Evolutionary conservation across 2,888 invertebrate genomes (phyloP).

Genomic region (Agrypnus murinus): DNA sequence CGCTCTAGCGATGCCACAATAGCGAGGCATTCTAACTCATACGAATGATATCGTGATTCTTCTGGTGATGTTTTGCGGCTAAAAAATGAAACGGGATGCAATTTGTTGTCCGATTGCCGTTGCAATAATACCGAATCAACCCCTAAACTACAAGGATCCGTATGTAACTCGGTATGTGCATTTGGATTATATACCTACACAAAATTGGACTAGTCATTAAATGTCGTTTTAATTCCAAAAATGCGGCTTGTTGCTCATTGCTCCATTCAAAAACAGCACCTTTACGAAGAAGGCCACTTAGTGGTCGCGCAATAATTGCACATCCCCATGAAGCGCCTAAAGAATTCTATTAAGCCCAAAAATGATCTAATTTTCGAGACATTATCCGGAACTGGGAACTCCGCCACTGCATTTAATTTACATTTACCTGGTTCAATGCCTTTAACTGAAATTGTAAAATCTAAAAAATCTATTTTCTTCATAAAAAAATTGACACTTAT

Average conservation of each 20-base stretch:
- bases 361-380: too few relatives aligned
- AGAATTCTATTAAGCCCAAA: conserved; percentile 49
- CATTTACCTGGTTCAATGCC: conserved; percentile 47
- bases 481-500: conserved; percentile 59
- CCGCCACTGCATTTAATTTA: too few relatives aligned
- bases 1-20: conserved; percentile 58
- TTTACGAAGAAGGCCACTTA: conserved; percentile 56
- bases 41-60: too few relatives aligned
- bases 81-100: conserved; percentile 53
- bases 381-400: too few relatives aligned
- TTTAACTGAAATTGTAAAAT: too few relatives aligned
- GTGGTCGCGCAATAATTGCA: conserved; percentile 55
- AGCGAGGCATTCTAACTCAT: too few relatives aligned
- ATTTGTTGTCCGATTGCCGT: conserved; percentile 16
- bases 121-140: conserved; percentile 60
- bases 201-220: conserved; percentile 49
- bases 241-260: conserved; percentile 35
- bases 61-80: too few relatives aligned
- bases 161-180: conserved; percentile 60
- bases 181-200: conserved; percentile 55
- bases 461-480: conserved; percentile 60
- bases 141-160: too few relatives aligned
- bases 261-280: conserved; percentile 55
- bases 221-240: too few relatives aligned
- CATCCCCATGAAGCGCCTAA: too few relatives aligned